A percentile compares a stretch with the other conserved stretches of the same genome.
These are phyloP conservation scores for Timandra comae DNA, from an alignment of 2,888 invertebrate genomes.

Conservation along the genomic window DNA sequence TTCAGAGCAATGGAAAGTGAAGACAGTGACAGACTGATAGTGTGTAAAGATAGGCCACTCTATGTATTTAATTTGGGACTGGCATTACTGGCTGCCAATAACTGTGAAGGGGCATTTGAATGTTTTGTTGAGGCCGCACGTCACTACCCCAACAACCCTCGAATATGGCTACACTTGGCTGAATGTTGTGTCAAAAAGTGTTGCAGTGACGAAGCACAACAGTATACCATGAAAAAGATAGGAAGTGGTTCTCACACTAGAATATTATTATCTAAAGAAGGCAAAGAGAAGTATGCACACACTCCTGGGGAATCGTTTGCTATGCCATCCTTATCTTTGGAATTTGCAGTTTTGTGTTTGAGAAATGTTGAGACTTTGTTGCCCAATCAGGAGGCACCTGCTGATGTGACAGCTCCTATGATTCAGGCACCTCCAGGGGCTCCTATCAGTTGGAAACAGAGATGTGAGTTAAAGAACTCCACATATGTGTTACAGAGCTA, in stretches of 20 bases:
- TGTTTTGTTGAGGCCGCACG: conserved; percentile 91
- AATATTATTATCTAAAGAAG: conserved; percentile 54
- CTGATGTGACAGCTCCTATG: conserved; percentile 41
- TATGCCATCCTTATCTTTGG: conserved; percentile 90
- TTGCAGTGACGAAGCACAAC: conserved; percentile 73
- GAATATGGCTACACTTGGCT: conserved; percentile 94
- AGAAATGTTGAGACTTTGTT: conserved; percentile 88
- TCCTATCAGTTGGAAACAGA: conserved; percentile 77
- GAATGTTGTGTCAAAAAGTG: conserved; percentile 91
- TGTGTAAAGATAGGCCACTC: conserved; percentile 73
- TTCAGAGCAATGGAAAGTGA: conserved; percentile 62
- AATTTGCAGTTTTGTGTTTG: conserved; percentile 92
- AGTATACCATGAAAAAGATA: conserved; percentile 61
- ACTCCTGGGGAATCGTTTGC: conserved; percentile 84
- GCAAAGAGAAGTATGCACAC: conserved; percentile 54
- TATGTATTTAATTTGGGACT: conserved; percentile 91
- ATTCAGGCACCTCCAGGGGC: conserved; percentile 78
- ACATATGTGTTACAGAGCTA: conserved; percentile 89
- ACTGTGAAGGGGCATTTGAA: conserved; percentile 91
- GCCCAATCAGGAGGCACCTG: conserved; percentile 71
- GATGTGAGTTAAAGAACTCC: conserved; percentile 78
- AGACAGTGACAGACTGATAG: conserved; percentile 56
- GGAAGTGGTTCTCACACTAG: conserved; percentile 67
- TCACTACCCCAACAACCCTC: conserved; percentile 90
- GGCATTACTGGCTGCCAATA: conserved; percentile 86